Percentiles rank a stretch among this genome's conserved stretches.
Evolutionary conservation across 2,888 invertebrate genomes (phyloP).

Genomic region (Sphaerophoria taeniata): DNA sequence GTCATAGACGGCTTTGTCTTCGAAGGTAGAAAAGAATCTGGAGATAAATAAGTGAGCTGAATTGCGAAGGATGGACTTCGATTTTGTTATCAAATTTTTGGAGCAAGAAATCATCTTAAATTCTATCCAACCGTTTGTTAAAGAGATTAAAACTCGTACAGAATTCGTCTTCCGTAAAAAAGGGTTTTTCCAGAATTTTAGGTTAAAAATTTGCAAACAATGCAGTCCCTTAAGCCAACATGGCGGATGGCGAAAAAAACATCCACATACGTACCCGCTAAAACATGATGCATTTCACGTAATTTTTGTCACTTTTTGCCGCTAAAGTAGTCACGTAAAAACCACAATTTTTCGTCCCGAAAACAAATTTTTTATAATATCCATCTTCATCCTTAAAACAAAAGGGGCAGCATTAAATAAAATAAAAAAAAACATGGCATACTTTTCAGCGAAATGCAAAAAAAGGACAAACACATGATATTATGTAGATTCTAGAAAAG

Average conservation of each 20-base stretch:
- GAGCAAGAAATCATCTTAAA: too few relatives aligned
- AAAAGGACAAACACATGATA: background rate
- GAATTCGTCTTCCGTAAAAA: too few relatives aligned
- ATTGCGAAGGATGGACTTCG: too few relatives aligned
- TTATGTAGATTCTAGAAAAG: background rate
- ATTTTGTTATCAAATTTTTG: too few relatives aligned
- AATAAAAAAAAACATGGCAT: conserved; percentile 11
- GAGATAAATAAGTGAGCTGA: too few relatives aligned
- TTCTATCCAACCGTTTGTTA: too few relatives aligned
- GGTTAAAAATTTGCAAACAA: conserved; percentile 29
- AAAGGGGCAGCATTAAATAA: conserved; percentile 13
- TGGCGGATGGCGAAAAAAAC: background rate
- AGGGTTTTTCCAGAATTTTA: too few relatives aligned
- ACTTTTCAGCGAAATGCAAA: conserved; percentile 6
- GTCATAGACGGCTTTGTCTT: too few relatives aligned
- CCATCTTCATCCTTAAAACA: conserved; percentile 21
- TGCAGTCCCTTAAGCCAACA: conserved; percentile 5
- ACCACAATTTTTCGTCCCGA: conserved; percentile 52
- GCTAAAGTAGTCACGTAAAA: conserved; percentile 65
- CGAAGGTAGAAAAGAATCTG: too few relatives aligned
- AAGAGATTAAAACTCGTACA: too few relatives aligned
- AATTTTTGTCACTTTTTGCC: conserved; percentile 32
- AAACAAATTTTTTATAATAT: conserved; percentile 58
- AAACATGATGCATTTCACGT: conserved; percentile 49
- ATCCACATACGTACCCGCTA: background rate